These are phyloP conservation scores for Sturnus vulgaris DNA, from an alignment of 2,113 vertebrate species.

Conservation along the genomic window DNA sequence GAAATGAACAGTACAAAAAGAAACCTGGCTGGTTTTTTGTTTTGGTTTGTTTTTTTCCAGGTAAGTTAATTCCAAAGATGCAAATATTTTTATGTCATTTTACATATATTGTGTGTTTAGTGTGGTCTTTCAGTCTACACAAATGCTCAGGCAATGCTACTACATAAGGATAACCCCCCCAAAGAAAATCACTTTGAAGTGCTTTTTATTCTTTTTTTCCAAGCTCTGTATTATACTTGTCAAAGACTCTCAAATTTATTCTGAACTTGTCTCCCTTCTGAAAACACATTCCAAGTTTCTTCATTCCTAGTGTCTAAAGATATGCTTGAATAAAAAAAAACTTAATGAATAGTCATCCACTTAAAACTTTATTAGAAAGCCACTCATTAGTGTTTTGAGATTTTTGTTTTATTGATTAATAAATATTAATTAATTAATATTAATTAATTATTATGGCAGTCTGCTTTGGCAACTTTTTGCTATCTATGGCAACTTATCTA, in stretches of 20 bases:
- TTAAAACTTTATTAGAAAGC: background rate
- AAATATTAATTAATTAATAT: too few species aligned
- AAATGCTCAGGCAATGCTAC: background rate
- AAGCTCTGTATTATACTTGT: background rate
- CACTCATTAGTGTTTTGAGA: background rate
- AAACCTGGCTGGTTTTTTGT: background rate
- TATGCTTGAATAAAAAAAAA: background rate
- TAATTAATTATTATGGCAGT: background rate
- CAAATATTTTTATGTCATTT: background rate
- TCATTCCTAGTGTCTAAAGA: background rate
- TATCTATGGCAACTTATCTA: background rate
- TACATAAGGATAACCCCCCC: background rate
- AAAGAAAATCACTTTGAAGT: background rate
- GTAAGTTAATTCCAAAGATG: background rate
- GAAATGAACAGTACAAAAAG: background rate
- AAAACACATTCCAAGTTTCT: background rate
- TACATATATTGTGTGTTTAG: fast-evolving
- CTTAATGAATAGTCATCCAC: background rate
- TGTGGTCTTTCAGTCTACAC: background rate
- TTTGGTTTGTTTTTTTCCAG: background rate
- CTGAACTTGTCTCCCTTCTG: background rate
- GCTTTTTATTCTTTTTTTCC: background rate
- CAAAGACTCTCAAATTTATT: background rate
- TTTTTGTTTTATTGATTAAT: background rate
- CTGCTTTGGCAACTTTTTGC: background rate